Evolutionary conservation across 2,113 vertebrate genomes (phyloP), one percentile per base, ranked within the genome.

Genomic region (Solea solea): DNA sequence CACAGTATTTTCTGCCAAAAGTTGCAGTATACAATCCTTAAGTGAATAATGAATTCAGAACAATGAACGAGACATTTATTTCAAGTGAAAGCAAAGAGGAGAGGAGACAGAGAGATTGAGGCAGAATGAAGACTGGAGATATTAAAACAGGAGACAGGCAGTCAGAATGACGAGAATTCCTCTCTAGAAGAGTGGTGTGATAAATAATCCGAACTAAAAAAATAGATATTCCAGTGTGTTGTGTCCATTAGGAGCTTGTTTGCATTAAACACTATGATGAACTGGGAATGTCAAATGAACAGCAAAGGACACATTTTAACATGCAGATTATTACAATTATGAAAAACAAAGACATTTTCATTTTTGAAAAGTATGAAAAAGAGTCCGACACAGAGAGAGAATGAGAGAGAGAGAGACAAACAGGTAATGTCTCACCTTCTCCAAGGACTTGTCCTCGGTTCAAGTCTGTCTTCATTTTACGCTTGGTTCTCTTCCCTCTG

Each of bases 401-500:
- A 14, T 3, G 44, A 45, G 9, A 62, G 8, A 59, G 48, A 13
- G 0, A 68, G 39, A 70, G 4, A 65, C 16, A 62, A 2, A 52
- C 41, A 49, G 28, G 46, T 15, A 6, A 21, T 4, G 16, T 28
- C 83, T 81, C 93, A 98, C 97, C 96, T 93, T 99, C 98, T 59
- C 97, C 97, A 1, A 99, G 83, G 21, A 46, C 64, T 87, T 98
- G 97, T 76, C 97, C 97, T 86, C 83, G 87, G 54, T 97, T 97
- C 77, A 98, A 94, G 88, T 98, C 92, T 76, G 88, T 95, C 86
- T 72, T 97, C 1, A 93, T 3, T 84, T 91, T 98, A 34, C 91
- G 95, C 86, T 98, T 99, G 61, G 90, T 89, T 80, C 96, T 94
- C 79, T 98, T 98, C 53, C 96, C 98, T 93, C 97, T 83, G 70